Evolutionary conservation across 2,113 vertebrate species (phyloP).

Genomic region (Thunnus thynnus): DNA sequence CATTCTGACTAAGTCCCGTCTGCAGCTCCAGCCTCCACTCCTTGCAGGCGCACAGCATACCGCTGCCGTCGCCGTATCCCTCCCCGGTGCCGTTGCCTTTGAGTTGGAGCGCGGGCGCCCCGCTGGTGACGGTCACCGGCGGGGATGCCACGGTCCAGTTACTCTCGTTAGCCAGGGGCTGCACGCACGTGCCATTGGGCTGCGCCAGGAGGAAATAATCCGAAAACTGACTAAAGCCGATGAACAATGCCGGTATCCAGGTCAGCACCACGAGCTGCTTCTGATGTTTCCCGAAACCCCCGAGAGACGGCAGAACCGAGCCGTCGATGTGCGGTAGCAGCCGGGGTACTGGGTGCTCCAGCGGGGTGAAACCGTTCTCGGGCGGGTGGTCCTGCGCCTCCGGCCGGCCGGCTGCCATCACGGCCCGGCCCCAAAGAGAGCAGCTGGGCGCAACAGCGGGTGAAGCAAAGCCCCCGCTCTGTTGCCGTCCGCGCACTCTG

Average conservation of each 20-base stretch:
- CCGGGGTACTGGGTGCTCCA: conserved; percentile 76
- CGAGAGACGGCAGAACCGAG: conserved; percentile 94
- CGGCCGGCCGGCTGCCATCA: conserved; percentile 81
- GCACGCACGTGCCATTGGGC: conserved; percentile 89
- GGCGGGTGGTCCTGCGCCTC: conserved; percentile 81
- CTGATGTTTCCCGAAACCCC: conserved; percentile 92
- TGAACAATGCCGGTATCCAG: conserved; percentile 96
- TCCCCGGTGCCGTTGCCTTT: conserved; percentile 49
- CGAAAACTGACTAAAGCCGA: conserved; percentile 97
- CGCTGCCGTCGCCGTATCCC: conserved; percentile 53
- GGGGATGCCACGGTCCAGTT: conserved; percentile 81
- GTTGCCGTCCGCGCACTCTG: conserved; percentile 46
- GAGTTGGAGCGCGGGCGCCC: conserved; percentile 65
- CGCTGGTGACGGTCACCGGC: conserved; percentile 59
- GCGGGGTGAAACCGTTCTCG: conserved; percentile 83
- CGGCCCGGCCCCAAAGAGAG: conserved; percentile 69
- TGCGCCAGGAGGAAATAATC: conserved; percentile 96
- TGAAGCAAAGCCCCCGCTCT: conserved; percentile 54
- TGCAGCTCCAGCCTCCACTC: conserved; percentile 91
- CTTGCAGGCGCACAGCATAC: conserved; percentile 87
- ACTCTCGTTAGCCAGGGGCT: conserved; percentile 72
- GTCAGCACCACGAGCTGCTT: conserved; percentile 95
- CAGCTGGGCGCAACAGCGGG: conserved; percentile 62
- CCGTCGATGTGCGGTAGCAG: conserved; percentile 93
- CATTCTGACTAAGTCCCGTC: conserved; percentile 94